Conservation (phyloP, 2,888 invertebrate species). For the Leptinotarsa haldemani region DNA sequence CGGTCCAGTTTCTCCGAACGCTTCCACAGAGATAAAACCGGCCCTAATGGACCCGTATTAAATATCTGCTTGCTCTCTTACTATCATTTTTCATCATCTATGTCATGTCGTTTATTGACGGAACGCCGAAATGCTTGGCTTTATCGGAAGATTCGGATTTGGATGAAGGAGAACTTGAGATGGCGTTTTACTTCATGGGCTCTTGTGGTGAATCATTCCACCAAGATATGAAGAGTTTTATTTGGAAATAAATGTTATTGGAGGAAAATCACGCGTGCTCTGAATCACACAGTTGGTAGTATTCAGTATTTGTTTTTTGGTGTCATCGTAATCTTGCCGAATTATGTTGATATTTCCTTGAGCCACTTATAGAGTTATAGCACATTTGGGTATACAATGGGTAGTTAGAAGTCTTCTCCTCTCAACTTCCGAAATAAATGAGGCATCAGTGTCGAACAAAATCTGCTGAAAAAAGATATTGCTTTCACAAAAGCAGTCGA, state of each 20-base stretch:
- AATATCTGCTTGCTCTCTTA: conserved; percentile 60
- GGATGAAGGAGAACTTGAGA: conserved; percentile 18
- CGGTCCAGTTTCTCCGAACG: conserved; percentile 44
- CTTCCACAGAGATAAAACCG: conserved; percentile 39
- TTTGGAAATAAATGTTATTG: not conserved
- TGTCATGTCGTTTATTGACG: conserved; percentile 58
- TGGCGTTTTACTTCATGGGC: conserved; percentile 13
- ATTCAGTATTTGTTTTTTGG: no score
- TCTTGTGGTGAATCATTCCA: conserved; percentile 1
- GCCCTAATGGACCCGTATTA: conserved; percentile 63
- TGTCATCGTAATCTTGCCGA: no score
- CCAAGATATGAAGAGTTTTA: not conserved
- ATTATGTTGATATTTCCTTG: no score
- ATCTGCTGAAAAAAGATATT: no score
- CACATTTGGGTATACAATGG: no score
- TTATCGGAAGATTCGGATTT: conserved; percentile 50
- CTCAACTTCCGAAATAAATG: no score
- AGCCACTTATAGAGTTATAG: no score
- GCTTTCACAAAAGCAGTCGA: no score
- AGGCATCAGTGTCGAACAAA: no score
- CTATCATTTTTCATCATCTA: conserved; percentile 63
- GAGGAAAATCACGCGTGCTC: no score
- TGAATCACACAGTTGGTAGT: no score
- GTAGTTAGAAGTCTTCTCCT: no score
- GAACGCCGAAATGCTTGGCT: conserved; percentile 51